phyloP scores from a whole-genome alignment of 2,113 vertebrate genomes.

The Trochalopteron elliotii region DNA sequence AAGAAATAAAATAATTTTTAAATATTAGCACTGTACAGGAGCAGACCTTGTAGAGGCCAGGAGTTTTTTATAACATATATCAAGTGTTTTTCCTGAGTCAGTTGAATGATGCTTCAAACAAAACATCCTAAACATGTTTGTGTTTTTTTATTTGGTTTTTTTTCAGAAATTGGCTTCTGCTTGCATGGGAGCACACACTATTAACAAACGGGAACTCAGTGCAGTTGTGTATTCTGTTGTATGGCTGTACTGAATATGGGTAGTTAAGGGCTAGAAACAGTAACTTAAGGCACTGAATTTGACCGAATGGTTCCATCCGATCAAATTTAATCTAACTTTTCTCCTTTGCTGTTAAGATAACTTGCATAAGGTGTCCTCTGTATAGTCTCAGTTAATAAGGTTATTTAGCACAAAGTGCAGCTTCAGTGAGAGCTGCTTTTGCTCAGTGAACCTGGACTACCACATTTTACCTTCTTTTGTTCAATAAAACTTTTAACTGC shows the following conservation, averaged over 20 bases:
- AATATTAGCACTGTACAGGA: background rate
- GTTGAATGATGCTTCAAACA: slow-evolving; percentile 9
- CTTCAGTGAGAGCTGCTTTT: slow-evolving; percentile 62
- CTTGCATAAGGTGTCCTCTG: slow-evolving; percentile 57
- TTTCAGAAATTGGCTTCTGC: background rate
- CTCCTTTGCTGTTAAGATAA: slow-evolving; percentile 53
- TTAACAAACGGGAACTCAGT: slow-evolving; percentile 22
- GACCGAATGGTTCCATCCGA: slow-evolving; percentile 27
- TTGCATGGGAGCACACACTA: background rate
- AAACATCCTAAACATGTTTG: background rate
- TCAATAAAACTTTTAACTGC: slow-evolving; percentile 77
- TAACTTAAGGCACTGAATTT: slow-evolving; percentile 51
- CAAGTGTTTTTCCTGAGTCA: background rate
- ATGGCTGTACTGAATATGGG: slow-evolving; percentile 34
- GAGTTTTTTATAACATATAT: background rate
- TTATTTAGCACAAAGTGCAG: slow-evolving; percentile 73
- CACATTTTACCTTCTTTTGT: slow-evolving; percentile 67
- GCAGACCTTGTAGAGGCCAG: background rate
- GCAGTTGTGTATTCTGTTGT: background rate
- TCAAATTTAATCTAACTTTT: slow-evolving; percentile 38
- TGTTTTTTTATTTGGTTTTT: background rate
- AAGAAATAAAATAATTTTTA: slow-evolving; percentile 34
- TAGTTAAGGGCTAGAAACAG: slow-evolving; percentile 65
- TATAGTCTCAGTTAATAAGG: slow-evolving; percentile 65
- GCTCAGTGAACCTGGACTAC: slow-evolving; percentile 71